Conservation (phyloP, 2,888 invertebrate genomes). For the Macrophya alboannulata region DNA sequence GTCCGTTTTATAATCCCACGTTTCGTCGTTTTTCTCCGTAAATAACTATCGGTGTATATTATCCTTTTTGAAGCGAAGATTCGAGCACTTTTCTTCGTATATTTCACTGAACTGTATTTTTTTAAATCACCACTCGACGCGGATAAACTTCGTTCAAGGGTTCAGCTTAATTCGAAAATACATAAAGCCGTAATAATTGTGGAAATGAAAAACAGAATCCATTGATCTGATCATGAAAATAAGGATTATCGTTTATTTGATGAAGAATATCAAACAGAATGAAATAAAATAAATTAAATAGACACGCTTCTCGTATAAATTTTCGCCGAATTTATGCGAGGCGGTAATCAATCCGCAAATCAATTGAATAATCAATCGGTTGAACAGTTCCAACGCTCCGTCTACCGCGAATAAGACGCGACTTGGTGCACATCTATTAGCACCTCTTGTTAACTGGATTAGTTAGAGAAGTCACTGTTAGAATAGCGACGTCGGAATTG, state of each 20-base stretch:
- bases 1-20: not conserved
- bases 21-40: not conserved
- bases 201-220: not conserved
- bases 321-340: not conserved
- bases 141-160: not conserved
- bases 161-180: not conserved
- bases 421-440: conserved; percentile 58
- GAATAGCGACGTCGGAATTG: conserved; percentile 60
- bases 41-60: too few species aligned
- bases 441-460: conserved; percentile 64
- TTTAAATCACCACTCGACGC: not conserved
- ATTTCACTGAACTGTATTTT: not conserved
- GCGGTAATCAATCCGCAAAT: not conserved
- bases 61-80: not conserved
- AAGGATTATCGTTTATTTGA: not conserved
- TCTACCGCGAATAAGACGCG: conserved; percentile 43
- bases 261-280: not conserved
- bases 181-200: not conserved
- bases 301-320: not conserved
- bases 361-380: conserved; percentile 20
- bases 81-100: conserved; percentile 13
- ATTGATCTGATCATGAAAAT: conserved; percentile 7
- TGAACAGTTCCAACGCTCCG: conserved; percentile 17
- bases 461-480: conserved; percentile 63
- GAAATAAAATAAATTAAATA: not conserved